Evolutionary conservation across 2,888 invertebrate species (phyloP), one percentile per base, ranked within the genome.

Genomic region (Metopia argyrocephala): DNA sequence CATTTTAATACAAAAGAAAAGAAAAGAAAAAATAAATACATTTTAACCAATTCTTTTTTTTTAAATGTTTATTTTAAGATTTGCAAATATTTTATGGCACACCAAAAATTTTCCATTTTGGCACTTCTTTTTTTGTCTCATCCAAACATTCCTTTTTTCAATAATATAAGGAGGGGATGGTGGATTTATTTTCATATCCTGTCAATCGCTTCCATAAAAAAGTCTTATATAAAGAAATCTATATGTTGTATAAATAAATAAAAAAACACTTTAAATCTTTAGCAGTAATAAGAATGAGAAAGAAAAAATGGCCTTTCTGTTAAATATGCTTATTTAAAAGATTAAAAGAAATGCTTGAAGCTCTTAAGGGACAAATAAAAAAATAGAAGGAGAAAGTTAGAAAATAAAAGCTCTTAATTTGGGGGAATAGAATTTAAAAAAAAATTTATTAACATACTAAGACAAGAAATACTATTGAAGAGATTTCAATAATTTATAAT

Each of bases 321-420:
- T 87, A 84, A 85, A 85, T 84, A 83, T 84, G 80, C 84, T 85
- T 85, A 74, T 79, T 79, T 80, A 78, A 76, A 52, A 82, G 83
- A 84, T 84, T 84, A 83, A 88, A 86, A 87, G 84, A 73, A 73
- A 85, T 85, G 84, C 85, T 87, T 84, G 84, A 84, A 79, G 84
- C 84, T 65, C 25, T 6, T 84, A 45, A 25, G 38, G 1, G 31
- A 48, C n/a, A n/a, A n/a, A n/a, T n/a, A n/a, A 45, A 25, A 18
- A 28, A 45, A 20, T 25, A 5, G 4, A 18, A 18, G 57, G 85
- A 2, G 62, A 2, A 28, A 48, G 1, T n/a, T 15, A 18, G 52
- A 25, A 61, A 38, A 23, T 56, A 15, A 15, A 9, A 76, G 56
- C 15, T 27, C 31, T 21, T n/a, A 5, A 62, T 5, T 18, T 23